phyloP scores from a whole-genome alignment of 2,888 invertebrate species.

The Liposcelis brunnea region DNA sequence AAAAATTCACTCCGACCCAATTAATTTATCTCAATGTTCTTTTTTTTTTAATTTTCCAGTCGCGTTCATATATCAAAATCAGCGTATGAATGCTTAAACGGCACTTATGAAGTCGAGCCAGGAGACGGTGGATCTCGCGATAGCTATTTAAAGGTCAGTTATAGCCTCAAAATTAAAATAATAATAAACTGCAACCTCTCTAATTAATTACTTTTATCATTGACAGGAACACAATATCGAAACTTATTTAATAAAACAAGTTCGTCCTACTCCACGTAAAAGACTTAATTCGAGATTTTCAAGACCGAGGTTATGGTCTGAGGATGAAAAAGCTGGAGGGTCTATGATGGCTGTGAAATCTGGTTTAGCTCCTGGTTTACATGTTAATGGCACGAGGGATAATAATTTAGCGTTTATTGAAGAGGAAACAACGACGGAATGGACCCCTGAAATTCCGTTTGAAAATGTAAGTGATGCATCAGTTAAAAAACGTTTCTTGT shows the following conservation, averaged over 20 bases:
- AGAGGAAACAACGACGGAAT: constrained; percentile 63
- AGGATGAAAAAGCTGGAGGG: constrained; percentile 19
- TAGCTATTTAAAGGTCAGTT: constrained; percentile 47
- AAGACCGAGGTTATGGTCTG: constrained; percentile 25
- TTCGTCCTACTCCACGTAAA: constrained; percentile 39
- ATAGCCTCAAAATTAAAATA: no score
- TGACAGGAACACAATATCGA: constrained; percentile 57
- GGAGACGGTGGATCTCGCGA: constrained; percentile 75
- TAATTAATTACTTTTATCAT: background rate
- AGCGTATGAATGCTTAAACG: constrained; percentile 67
- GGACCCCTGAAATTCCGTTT: constrained; percentile 86
- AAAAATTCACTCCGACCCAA: no score
- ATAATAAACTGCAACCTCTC: background rate
- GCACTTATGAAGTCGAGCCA: constrained; percentile 84
- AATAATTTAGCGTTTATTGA: constrained; percentile 36
- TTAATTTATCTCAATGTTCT: no score
- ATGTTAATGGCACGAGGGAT: background rate
- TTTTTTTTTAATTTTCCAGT: constrained; percentile 30
- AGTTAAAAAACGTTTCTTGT: no score
- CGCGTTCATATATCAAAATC: constrained; percentile 91
- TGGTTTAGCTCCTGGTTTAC: constrained; percentile 14
- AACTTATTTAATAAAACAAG: constrained; percentile 74
- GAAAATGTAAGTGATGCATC: constrained; percentile 47
- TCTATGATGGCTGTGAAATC: no score
- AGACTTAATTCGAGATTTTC: constrained; percentile 18